Evolutionary conservation across 2,888 invertebrate genomes (phyloP), one percentile per base, ranked within the genome.

Genomic region (Pediacus dermestoides): DNA sequence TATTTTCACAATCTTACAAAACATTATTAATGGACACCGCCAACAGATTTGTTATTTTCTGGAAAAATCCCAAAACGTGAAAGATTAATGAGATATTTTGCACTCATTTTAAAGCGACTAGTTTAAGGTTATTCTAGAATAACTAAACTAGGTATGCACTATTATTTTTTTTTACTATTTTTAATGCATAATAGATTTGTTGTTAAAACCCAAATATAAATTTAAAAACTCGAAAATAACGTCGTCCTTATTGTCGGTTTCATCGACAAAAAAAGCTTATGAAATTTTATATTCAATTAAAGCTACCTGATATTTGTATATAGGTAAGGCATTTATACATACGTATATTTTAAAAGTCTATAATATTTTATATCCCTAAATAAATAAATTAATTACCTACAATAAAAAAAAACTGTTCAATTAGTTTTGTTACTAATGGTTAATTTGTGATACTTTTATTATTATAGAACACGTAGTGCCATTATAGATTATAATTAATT

Each of bases 271-370:
- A 35, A 16, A 37, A 36, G 52, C 52, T 52, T 52, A 52, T 52
- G 52, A 52, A 47, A 27, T 52, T 51, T 52, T 50, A 40, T 49
- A 52, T 45, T 47, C 37, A 42, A 51, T 38, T 38, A 46, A 42
- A 37, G 44, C 44, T 47, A 49, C 52, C 49, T 49, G 49, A 52
- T 37, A 18, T 13, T 28, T 51, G 47, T 52, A 47, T 27, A 50
- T 43, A 50, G 33, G 40, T 39, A 38, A 45, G 3, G 9, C 23
- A 10, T 23, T 44, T 28, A 30, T 42, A 46, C 34, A 43, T 45
- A 44, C 43, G 44, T 49, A 51, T 49, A 47, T 49, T 49, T 51
- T 47, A 47, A 46, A 51, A 42, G 30, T n/a, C 16, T 10, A 13
- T 46, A 28, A 42, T 36, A 42, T 49, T 49, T 49, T 49, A 38